These are phyloP conservation scores for Pollicipes pollicipes DNA, from an alignment of 1,140 invertebrate species.

Conservation along the genomic window DNA sequence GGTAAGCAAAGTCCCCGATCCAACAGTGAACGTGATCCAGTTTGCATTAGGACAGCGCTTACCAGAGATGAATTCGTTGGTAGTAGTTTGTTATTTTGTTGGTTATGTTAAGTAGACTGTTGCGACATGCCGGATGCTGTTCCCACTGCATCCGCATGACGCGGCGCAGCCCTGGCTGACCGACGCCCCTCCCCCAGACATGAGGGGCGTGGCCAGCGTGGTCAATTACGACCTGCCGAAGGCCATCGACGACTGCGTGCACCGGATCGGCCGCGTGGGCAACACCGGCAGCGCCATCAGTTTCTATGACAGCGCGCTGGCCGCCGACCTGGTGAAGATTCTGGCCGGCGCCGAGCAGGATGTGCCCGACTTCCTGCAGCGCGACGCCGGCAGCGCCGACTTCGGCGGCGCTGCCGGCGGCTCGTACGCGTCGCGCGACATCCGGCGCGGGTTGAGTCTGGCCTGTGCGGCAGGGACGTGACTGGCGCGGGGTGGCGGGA, in stretches of 20 bases:
- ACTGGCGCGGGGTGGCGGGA: too few relatives aligned
- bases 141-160: too few relatives aligned
- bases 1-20: too few relatives aligned
- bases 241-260: constrained; percentile 78
- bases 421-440: neutral
- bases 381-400: constrained; percentile 16
- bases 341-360: constrained; percentile 34
- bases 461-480: too few relatives aligned
- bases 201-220: constrained; percentile 54
- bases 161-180: too few relatives aligned
- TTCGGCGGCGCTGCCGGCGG: constrained; percentile 11
- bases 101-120: too few relatives aligned
- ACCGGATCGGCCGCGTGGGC: constrained; percentile 81
- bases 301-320: constrained; percentile 50
- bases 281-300: constrained; percentile 73
- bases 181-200: neutral
- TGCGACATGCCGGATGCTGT: too few relatives aligned
- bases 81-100: too few relatives aligned
- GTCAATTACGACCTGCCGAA: constrained; percentile 82
- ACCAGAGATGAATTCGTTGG: too few relatives aligned
- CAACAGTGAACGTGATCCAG: too few relatives aligned
- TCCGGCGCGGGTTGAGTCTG: neutral
- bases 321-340: constrained; percentile 46
- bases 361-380: constrained; percentile 29
- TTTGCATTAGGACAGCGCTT: too few relatives aligned